Conservation (phyloP, 1,140 invertebrate genomes). For the Piezodorus guildinii region DNA sequence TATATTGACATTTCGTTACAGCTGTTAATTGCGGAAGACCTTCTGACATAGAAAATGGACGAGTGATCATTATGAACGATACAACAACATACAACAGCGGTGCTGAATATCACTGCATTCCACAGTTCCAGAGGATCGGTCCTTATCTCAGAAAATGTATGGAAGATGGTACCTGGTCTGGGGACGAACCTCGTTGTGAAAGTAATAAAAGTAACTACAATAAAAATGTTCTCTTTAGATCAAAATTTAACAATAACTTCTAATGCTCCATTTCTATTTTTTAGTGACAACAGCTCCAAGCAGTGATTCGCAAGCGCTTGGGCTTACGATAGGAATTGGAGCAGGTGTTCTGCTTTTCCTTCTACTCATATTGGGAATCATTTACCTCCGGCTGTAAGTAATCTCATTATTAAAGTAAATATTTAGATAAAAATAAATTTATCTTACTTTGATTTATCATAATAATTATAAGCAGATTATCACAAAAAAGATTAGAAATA, state of each 20-base stretch:
- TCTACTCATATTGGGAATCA: slow-evolving; percentile 57
- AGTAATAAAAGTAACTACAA: slow-evolving; percentile 32
- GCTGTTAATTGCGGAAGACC: slow-evolving; percentile 74
- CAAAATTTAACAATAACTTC: neutral
- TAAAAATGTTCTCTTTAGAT: neutral
- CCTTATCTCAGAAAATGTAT: slow-evolving; percentile 70
- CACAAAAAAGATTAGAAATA: too few species aligned
- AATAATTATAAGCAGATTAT: too few species aligned
- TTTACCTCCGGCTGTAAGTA: slow-evolving; percentile 65
- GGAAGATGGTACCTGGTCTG: slow-evolving; percentile 72
- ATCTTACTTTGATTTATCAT: too few species aligned
- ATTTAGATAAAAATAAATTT: too few species aligned
- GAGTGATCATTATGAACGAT: slow-evolving; percentile 73
- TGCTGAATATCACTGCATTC: slow-evolving; percentile 79
- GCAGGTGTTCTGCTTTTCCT: slow-evolving; percentile 64
- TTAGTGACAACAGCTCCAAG: slow-evolving; percentile 45
- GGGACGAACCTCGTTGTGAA: slow-evolving; percentile 65
- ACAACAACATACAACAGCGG: slow-evolving; percentile 67
- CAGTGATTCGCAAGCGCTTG: slow-evolving; percentile 54
- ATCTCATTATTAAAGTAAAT: too few species aligned
- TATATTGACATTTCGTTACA: slow-evolving; percentile 33
- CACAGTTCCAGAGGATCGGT: slow-evolving; percentile 67
- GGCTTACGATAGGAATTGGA: slow-evolving; percentile 65
- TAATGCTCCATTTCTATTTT: slow-evolving; percentile 25
- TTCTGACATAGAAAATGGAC: slow-evolving; percentile 64